Percentiles rank a stretch among this genome's conserved stretches.
phyloP scores from a whole-genome alignment of 2,113 vertebrate species.

The Elgaria multicarinata region DNA sequence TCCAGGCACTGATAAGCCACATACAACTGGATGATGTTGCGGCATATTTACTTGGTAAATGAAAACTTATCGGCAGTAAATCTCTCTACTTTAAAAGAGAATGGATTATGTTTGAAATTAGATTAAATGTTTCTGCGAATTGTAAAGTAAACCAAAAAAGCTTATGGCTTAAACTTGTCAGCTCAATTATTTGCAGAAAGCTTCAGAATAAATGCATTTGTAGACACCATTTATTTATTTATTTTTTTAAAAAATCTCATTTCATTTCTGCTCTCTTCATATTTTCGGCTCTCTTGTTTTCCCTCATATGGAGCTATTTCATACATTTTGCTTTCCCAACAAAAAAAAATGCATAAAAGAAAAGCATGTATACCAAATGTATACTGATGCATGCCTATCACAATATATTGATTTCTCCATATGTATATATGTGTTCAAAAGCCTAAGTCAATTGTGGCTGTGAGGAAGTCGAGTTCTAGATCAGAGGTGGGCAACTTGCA shows the following conservation, averaged over 20 bases:
- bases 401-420: neutral
- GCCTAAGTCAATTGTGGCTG: neutral
- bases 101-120: constrained; percentile 38
- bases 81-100: constrained; percentile 36
- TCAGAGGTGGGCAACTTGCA: neutral
- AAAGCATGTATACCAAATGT: neutral
- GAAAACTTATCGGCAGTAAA: constrained; percentile 28
- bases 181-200: neutral
- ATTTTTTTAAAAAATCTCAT: constrained; percentile 17
- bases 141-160: constrained; percentile 35
- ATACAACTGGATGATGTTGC: constrained; percentile 31
- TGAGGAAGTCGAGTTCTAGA: neutral
- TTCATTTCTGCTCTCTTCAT: neutral
- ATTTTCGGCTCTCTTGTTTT: neutral
- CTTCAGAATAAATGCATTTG: constrained; percentile 11
- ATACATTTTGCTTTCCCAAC: neutral
- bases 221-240: constrained; percentile 13
- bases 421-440: too few relatives aligned
- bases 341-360: neutral
- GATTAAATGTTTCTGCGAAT: constrained; percentile 19
- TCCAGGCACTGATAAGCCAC: constrained; percentile 33
- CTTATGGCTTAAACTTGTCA: neutral
- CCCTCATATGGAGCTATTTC: neutral
- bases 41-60: constrained; percentile 24
- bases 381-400: neutral